Evolutionary conservation across 2,797 vertebrate genomes (phyloP), one percentile per base, ranked within the genome.

Genomic region (Manis pentadactyla): DNA sequence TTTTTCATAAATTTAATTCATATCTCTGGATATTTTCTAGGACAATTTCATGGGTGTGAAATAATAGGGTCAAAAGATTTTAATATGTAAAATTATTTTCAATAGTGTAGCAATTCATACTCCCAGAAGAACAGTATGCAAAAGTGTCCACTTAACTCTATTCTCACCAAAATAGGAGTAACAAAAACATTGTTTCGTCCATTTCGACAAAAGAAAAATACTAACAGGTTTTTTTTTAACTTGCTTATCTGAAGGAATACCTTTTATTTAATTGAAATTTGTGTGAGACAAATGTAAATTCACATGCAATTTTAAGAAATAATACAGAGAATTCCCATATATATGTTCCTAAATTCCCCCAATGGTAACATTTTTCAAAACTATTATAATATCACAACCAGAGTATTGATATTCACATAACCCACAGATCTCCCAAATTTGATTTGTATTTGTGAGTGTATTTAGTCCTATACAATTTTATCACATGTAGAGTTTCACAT

Each of bases 221-320:
- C 31, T 64, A 61, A 61, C 27, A 73, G 42, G 42, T 78, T 78
- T 31, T 51, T 51, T 15, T 51, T 69, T 31, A 66, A 34, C 64
- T 39, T 68, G 69, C 25, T 85, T 39, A 78, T 92, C 39, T 49
- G 4, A 19, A 46, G 37, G 29, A 83, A 2, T 55, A 37, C 55
- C 29, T 86, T 77, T 84, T 79, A 78, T 64, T 73, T 74, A 87
- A 51, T 14, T 64, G 46, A 87, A 78, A 93, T 64, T 37, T 90
- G 37, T 87, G 10, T 87, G 27, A 46, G 39, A 55, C 18, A 19
- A 69, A 55, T 77, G 4, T 59, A 90, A 83, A 71, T 34, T 71
- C 21, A 21, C 39, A 78, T n/a, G 31, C 12, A 82, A 31, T 63
- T 74, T 0, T 75, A 79, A 86, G 88, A 94, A 82, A 68, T 39